Percentiles rank a stretch among this genome's conserved stretches.
These are phyloP conservation scores for Dromococcyx pavoninus DNA, from an alignment of 2,797 vertebrate species.

Conservation along the genomic window DNA sequence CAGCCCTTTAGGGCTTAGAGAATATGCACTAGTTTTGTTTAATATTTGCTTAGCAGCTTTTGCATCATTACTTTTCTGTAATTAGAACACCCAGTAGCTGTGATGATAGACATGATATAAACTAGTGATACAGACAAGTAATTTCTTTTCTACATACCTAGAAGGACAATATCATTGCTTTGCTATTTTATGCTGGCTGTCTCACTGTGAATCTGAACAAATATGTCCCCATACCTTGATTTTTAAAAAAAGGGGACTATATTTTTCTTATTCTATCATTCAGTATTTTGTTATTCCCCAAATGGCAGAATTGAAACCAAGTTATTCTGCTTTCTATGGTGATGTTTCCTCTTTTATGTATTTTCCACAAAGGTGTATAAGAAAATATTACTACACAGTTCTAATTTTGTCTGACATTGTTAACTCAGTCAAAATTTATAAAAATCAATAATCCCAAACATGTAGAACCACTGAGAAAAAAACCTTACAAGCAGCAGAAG, in stretches of 20 bases:
- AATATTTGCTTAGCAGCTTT: constrained; percentile 19
- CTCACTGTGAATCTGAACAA: background rate
- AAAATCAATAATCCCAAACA: too few species aligned
- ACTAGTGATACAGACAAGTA: background rate
- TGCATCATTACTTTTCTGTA: constrained; percentile 22
- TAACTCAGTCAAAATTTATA: too few species aligned
- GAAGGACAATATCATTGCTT: background rate
- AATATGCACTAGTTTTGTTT: background rate
- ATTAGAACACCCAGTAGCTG: constrained; percentile 15
- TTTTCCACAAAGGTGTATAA: background rate
- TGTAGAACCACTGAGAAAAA: too few species aligned
- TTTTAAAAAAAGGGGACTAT: background rate
- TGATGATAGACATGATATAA: background rate
- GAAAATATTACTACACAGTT: background rate
- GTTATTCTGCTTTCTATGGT: background rate
- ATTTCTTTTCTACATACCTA: background rate
- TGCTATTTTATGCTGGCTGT: background rate
- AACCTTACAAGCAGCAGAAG: background rate
- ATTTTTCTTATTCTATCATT: background rate
- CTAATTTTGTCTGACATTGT: too few species aligned
- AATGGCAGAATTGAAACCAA: background rate
- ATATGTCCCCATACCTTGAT: background rate
- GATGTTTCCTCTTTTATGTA: background rate
- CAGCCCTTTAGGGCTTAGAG: background rate
- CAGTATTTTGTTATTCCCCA: background rate